These are phyloP conservation scores for Phytoseiulus persimilis DNA, from an alignment of 2,888 invertebrate genomes.

Conservation along the genomic window DNA sequence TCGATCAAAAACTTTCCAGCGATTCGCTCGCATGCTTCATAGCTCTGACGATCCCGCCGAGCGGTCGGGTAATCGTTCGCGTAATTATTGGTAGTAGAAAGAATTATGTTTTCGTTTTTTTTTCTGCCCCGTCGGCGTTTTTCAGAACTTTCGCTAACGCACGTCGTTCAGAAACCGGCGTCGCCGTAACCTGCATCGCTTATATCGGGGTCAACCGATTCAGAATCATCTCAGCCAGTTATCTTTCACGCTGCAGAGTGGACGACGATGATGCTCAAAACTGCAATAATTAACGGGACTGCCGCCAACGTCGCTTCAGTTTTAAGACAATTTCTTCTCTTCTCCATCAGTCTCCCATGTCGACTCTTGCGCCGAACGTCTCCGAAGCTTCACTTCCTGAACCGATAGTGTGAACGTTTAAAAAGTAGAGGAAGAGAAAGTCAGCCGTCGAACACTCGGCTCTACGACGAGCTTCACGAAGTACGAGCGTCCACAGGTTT, in stretches of 20 bases:
- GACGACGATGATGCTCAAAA: not conserved
- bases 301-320: not conserved
- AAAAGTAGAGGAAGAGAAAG: not conserved
- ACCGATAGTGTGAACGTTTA: not conserved
- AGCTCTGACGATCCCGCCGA: too few species aligned
- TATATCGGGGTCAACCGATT: not conserved
- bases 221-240: not conserved
- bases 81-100: not conserved
- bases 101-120: not conserved
- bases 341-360: not conserved
- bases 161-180: not conserved
- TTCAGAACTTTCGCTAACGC: not conserved
- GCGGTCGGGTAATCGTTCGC: too few species aligned
- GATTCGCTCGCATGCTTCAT: too few species aligned
- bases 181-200: not conserved
- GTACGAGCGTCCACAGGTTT: not conserved
- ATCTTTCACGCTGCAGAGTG: not conserved
- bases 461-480: not conserved
- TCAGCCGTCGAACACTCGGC: not conserved
- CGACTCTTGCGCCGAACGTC: not conserved
- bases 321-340: not conserved
- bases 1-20: too few species aligned
- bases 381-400: not conserved
- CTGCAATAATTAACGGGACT: not conserved
- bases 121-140: not conserved